phyloP scores from a whole-genome alignment of 2,113 vertebrate species.

The Hydrochoerus hydrochaeris region DNA sequence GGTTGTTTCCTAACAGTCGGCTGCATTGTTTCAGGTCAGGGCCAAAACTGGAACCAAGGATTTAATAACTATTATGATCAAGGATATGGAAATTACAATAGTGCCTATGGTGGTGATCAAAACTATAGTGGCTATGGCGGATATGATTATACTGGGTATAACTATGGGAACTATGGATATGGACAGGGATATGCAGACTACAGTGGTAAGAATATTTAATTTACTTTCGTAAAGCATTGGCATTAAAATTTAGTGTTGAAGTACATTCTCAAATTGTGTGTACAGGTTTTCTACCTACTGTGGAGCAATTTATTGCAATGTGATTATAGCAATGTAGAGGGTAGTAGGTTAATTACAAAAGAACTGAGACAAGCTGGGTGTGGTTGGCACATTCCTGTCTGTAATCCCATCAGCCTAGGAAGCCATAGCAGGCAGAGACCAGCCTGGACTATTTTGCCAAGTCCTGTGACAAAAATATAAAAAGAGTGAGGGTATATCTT shows the following conservation, averaged over 20 bases:
- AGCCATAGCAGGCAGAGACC: neutral
- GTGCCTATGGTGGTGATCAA: conserved; percentile 90
- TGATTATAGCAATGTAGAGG: neutral
- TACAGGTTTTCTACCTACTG: conserved; percentile 7
- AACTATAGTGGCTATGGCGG: conserved; percentile 93
- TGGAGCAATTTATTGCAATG: neutral
- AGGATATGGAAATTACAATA: conserved; percentile 94
- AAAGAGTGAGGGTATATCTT: neutral
- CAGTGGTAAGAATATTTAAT: conserved; percentile 89
- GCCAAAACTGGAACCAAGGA: conserved; percentile 93
- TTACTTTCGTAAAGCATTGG: conserved; percentile 43
- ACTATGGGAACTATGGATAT: conserved; percentile 93
- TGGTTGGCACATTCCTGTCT: neutral
- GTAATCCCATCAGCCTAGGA: neutral
- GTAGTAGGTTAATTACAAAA: neutral
- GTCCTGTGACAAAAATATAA: neutral
- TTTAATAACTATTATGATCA: conserved; percentile 94
- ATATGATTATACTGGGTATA: conserved; percentile 95
- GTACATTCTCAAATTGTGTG: neutral
- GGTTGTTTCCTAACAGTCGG: conserved; percentile 73
- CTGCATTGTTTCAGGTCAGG: conserved; percentile 88
- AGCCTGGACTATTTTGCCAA: neutral
- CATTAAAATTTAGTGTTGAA: conserved; percentile 44
- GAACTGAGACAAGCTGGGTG: neutral
- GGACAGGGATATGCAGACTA: conserved; percentile 94